These are phyloP conservation scores for Drosophila asahinai DNA, from an alignment of 1,140 invertebrate genomes.

Conservation along the genomic window DNA sequence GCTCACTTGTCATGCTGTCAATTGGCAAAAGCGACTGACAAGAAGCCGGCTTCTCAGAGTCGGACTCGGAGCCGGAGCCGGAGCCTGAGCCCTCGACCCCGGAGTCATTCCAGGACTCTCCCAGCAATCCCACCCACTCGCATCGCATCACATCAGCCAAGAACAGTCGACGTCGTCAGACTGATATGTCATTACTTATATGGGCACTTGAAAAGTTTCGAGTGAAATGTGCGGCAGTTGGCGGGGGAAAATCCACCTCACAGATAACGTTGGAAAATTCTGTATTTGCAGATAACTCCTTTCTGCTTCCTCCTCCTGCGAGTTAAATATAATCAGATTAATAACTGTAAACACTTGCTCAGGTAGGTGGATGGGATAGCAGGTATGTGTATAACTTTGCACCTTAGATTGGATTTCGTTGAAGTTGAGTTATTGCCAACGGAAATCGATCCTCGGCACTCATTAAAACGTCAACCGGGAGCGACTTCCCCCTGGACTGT, in stretches of 20 bases:
- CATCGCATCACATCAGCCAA: conserved; percentile 13
- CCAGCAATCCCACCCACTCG: conserved; percentile 1
- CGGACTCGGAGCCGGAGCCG: not conserved
- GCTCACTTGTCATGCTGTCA: conserved; percentile 83
- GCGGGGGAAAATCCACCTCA: conserved; percentile 9
- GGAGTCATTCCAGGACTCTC: conserved; percentile 11
- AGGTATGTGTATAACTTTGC: conserved; percentile 19
- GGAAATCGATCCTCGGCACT: conserved; percentile 79
- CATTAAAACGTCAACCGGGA: conserved; percentile 46
- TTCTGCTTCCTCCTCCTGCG: conserved; percentile 5
- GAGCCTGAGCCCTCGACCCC: not conserved
- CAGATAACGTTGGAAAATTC: conserved; percentile 33
- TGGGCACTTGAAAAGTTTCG: conserved; percentile 81
- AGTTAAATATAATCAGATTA: conserved; percentile 80
- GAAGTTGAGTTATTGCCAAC: conserved; percentile 77
- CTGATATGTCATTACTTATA: conserved; percentile 78
- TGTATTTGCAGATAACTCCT: conserved; percentile 29
- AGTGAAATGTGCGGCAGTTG: conserved; percentile 63
- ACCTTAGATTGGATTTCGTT: conserved; percentile 70
- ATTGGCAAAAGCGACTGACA: conserved; percentile 75
- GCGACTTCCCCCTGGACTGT: conserved; percentile 21
- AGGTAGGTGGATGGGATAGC: conserved; percentile 22
- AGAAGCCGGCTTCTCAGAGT: conserved; percentile 46
- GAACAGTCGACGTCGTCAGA: conserved; percentile 57
- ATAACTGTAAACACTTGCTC: conserved; percentile 74